phyloP scores from a whole-genome alignment of 1,140 invertebrate genomes.

The Drosophila sp. region DNA sequence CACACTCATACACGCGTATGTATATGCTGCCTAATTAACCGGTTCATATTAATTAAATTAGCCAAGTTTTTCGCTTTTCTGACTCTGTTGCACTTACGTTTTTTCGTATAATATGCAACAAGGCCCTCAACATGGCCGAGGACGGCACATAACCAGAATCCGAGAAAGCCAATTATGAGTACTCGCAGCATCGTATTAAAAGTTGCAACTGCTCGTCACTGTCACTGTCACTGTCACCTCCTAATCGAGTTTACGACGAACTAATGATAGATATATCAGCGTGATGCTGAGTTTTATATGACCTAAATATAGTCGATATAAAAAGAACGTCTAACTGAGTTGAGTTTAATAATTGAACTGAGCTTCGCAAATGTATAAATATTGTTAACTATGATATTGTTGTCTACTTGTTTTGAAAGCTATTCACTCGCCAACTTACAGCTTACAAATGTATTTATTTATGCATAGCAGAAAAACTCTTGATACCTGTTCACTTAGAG shows the following conservation, averaged over 20 bases:
- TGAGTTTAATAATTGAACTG: conserved; percentile 10
- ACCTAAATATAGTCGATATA: conserved; percentile 38
- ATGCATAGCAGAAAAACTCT: background rate
- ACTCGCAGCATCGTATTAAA: conserved; percentile 28
- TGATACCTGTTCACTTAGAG: background rate
- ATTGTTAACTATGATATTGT: conserved; percentile 1
- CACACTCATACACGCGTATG: background rate
- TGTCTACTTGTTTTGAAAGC: conserved; percentile 17
- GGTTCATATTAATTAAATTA: conserved; percentile 43
- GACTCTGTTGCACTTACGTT: conserved; percentile 60
- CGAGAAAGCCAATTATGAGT: conserved; percentile 57
- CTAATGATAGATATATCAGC: conserved; percentile 59
- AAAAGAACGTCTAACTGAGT: background rate
- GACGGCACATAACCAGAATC: conserved; percentile 86
- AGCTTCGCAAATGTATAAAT: conserved; percentile 6
- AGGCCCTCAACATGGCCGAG: conserved; percentile 85
- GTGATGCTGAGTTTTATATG: conserved; percentile 57
- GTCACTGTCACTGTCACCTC: conserved; percentile 43
- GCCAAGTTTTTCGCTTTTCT: conserved; percentile 4
- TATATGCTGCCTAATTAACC: conserved; percentile 22
- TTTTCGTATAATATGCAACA: conserved; percentile 61
- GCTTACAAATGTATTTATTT: background rate
- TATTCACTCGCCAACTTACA: background rate
- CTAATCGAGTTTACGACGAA: conserved; percentile 59
- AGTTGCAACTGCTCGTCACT: conserved; percentile 17